A percentile compares a stretch with the other conserved stretches of the same genome.
phyloP scores from a whole-genome alignment of 2,113 vertebrate genomes.

The Semnornis frantzii region DNA sequence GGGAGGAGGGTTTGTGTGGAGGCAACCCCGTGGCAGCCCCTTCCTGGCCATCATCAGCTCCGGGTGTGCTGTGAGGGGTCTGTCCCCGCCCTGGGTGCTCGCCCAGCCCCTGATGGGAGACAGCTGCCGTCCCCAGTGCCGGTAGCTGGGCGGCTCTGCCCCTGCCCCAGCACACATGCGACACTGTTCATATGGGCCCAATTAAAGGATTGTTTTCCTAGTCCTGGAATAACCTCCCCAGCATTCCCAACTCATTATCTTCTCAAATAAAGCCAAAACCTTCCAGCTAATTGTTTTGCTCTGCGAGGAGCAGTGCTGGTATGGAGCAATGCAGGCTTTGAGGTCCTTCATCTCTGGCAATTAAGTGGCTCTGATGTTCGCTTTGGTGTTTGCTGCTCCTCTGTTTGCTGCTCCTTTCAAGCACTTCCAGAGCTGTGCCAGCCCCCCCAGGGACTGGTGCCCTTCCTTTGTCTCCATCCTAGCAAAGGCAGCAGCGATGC shows the following conservation, averaged over 20 bases:
- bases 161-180: neutral
- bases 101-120: neutral
- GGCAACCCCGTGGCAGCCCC: neutral
- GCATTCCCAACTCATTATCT: conserved; percentile 68
- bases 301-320: conserved; percentile 4
- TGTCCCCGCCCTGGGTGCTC: neutral
- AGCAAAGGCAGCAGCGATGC: neutral
- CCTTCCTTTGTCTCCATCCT: conserved; percentile 10
- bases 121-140: conserved; percentile 30
- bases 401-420: conserved; percentile 38
- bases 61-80: neutral
- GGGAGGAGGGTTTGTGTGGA: neutral
- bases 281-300: conserved; percentile 59
- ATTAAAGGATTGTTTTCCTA: conserved; percentile 66
- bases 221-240: conserved; percentile 60
- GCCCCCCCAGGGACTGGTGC: neutral
- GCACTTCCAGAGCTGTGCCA: neutral
- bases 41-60: neutral
- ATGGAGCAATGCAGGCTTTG: conserved; percentile 42
- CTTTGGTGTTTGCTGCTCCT: conserved; percentile 51
- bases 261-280: conserved; percentile 63
- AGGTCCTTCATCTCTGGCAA: conserved; percentile 54
- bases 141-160: conserved; percentile 18
- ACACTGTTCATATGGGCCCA: conserved; percentile 69
- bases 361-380: conserved; percentile 47